A percentile compares a stretch with the other conserved stretches of the same genome.
Conservation (phyloP, 2,113 vertebrate species). For the Todiramphus saurophagus region DNA sequence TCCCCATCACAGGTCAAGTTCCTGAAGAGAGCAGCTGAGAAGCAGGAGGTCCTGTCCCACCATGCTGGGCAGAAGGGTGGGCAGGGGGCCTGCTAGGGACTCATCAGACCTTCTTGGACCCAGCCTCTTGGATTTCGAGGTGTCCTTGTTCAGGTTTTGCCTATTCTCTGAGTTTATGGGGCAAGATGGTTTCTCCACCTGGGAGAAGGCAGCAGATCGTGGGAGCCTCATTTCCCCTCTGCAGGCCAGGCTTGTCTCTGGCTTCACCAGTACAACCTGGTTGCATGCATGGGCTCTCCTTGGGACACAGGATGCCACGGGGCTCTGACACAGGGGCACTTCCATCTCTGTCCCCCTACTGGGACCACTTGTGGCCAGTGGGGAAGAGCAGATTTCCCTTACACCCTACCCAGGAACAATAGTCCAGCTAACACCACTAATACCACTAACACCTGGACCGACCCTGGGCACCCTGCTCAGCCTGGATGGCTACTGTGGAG, state of each 20-base stretch:
- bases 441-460: neutral
- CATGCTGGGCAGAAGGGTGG: neutral
- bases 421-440: slow-evolving; percentile 47
- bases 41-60: neutral
- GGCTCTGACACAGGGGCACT: fast-evolving
- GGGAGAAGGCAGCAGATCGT: neutral
- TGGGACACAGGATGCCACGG: neutral
- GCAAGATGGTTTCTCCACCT: neutral
- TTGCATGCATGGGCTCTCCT: neutral
- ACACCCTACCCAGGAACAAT: neutral
- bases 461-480: fast-evolving
- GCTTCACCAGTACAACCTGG: neutral
- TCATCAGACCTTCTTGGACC: neutral
- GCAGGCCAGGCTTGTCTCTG: neutral
- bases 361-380: fast-evolving
- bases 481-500: neutral
- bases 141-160: neutral
- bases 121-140: neutral
- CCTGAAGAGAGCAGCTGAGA: slow-evolving; percentile 78
- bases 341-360: neutral
- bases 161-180: neutral
- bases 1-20: slow-evolving; percentile 80
- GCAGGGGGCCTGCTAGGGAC: neutral
- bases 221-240: neutral
- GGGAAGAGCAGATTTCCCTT: neutral